These are phyloP conservation scores for Cisticola juncidis DNA, from an alignment of 2,113 vertebrate genomes.

Conservation along the genomic window DNA sequence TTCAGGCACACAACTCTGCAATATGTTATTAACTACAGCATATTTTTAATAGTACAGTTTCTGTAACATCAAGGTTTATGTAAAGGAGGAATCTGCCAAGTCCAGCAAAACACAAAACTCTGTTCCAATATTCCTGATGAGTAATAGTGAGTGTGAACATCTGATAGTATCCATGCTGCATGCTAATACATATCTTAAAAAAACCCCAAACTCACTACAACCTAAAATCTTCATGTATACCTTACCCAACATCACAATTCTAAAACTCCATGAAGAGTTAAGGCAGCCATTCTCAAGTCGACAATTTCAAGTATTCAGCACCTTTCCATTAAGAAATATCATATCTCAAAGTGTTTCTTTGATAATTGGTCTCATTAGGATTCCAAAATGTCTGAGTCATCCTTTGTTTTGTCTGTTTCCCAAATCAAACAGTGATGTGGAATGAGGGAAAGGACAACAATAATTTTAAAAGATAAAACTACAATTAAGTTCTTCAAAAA, in stretches of 20 bases:
- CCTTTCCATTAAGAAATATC: background rate
- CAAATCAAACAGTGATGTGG: background rate
- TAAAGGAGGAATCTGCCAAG: background rate
- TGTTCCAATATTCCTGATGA: background rate
- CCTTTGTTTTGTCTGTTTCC: background rate
- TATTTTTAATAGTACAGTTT: background rate
- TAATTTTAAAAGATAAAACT: background rate
- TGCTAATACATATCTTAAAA: background rate
- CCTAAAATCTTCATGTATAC: background rate
- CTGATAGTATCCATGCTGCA: background rate
- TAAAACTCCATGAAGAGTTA: background rate
- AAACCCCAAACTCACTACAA: background rate
- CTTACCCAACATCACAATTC: background rate
- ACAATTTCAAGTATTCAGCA: background rate
- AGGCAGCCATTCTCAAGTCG: background rate
- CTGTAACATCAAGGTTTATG: background rate
- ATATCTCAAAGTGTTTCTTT: background rate
- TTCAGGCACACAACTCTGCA: background rate
- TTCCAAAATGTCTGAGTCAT: background rate
- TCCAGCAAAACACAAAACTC: accelerated
- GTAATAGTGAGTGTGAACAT: background rate
- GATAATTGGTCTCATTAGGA: background rate
- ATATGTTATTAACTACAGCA: background rate
- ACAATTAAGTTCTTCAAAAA: background rate
- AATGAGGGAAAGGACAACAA: background rate